Base-by-base conservation (phyloP, 2,113 vertebrate species). In the Engystomops pustulosus region DNA sequence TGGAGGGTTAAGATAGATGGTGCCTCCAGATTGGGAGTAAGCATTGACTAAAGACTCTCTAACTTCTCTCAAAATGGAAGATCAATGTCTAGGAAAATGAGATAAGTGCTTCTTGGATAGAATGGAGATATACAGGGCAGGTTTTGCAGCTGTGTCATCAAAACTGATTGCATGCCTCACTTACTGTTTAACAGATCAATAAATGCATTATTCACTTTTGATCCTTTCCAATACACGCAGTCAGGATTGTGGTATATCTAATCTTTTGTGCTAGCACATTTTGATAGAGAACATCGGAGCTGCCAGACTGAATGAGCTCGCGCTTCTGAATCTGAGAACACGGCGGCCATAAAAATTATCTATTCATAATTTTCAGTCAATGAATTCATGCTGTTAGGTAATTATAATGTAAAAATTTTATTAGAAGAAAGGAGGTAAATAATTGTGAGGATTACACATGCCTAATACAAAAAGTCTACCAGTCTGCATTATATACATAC, bases 341-440 rank as follows among this genome's bases (percentile, higher is more conserved):
- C 23, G 11, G 20, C 55, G 7, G 8, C n/a, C 18, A 67, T 36
- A 65, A 47, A 79, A 68, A 55, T 69, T 30, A 30, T 36, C 30
- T 36, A 80, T 49, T 51, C 38, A n/a, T 8, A 80, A 23, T 51
- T n/a, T 36, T 69, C 11, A 47, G 23, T 49, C 45, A 49, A 20
- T 53, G 49, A 70, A 70, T 38, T 27, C 27, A 70, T 8, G 34
- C 47, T 55, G 47, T 81, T 36, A 70, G 17, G 30, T 55, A 71
- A 81, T 81, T 69, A 70, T 55, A 55, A 81, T 41, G 45, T 18
- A 81, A 81, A 81, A 70, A 30, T 32, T 68, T 55, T 34, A 70
- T 53, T 55, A 70, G 10, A 65, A 69, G 41, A 18, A 34, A 12
- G 34, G 62, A 32, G 51, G 8, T 18, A 51, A 68, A 68, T 15